phyloP scores from a whole-genome alignment of 2,797 vertebrate species.

The Phrynocephalus guinanensis region DNA sequence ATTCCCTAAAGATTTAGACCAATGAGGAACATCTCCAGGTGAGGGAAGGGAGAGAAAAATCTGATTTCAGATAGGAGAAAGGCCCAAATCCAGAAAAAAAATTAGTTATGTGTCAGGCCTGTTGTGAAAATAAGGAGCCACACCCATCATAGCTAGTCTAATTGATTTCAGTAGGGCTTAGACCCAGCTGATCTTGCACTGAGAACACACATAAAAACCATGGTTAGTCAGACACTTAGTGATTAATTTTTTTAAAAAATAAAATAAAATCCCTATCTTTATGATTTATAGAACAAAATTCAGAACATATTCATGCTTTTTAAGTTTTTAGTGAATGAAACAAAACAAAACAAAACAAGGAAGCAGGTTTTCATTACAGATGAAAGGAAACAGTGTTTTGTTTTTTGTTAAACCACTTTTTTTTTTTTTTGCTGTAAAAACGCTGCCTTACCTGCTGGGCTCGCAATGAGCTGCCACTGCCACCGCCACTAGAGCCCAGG shows the following conservation, averaged over 20 bases:
- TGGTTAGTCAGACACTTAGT: neutral
- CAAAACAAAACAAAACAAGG: too few relatives aligned
- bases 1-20: slow-evolving; percentile 32
- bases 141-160: neutral
- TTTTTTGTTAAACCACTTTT: too few relatives aligned
- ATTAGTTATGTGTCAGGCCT: neutral
- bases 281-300: neutral
- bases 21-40: slow-evolving; percentile 16
- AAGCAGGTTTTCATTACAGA: too few relatives aligned
- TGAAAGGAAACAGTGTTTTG: too few relatives aligned
- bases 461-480: too few relatives aligned
- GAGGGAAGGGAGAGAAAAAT: slow-evolving; percentile 5
- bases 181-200: neutral
- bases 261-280: neutral
- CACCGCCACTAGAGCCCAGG: too few relatives aligned
- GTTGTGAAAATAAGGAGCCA: neutral
- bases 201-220: neutral
- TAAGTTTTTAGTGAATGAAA: neutral
- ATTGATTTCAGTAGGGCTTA: neutral
- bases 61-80: slow-evolving; percentile 10
- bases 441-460: too few relatives aligned
- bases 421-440: too few relatives aligned
- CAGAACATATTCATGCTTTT: neutral
- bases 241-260: neutral
- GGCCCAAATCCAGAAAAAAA: neutral